Conservation (phyloP, 2,888 invertebrate species). For the Tinea pellionella region DNA sequence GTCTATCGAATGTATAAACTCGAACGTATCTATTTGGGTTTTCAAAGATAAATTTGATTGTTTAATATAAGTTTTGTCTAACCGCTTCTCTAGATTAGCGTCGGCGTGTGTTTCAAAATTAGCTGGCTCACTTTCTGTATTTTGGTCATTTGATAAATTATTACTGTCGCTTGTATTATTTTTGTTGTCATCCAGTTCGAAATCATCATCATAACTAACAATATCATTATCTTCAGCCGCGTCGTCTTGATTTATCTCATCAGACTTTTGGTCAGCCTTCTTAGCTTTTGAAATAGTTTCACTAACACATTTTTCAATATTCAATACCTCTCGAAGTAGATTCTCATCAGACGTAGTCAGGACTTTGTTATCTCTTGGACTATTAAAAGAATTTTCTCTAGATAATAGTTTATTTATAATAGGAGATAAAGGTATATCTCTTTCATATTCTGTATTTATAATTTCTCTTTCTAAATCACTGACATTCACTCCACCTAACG, state of each 20-base stretch:
- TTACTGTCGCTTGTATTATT: neutral
- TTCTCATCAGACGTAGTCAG: slow-evolving; percentile 58
- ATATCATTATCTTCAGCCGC: slow-evolving; percentile 21
- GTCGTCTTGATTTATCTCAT: neutral
- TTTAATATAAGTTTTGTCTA: slow-evolving; percentile 37
- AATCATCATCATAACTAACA: slow-evolving; percentile 57
- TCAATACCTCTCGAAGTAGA: slow-evolving; percentile 51
- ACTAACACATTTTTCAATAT: slow-evolving; percentile 46
- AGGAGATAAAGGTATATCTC: slow-evolving; percentile 42
- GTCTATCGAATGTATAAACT: slow-evolving; percentile 51
- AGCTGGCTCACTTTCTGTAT: neutral
- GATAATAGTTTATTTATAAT: slow-evolving; percentile 50
- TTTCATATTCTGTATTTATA: slow-evolving; percentile 37
- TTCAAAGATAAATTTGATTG: slow-evolving; percentile 45
- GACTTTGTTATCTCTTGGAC: slow-evolving; percentile 31
- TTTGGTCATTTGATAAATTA: neutral
- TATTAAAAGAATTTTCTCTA: slow-evolving; percentile 48
- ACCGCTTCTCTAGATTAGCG: slow-evolving; percentile 21
- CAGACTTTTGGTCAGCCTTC: slow-evolving; percentile 18
- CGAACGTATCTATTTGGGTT: slow-evolving; percentile 50
- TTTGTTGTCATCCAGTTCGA: slow-evolving; percentile 46
- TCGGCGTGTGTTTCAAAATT: slow-evolving; percentile 13
- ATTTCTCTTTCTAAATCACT: slow-evolving; percentile 57
- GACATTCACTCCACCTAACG: slow-evolving; percentile 50
- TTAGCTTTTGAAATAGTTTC: slow-evolving; percentile 36